Conservation (phyloP, 2,113 vertebrate species). For the Alligator sinensis region DNA sequence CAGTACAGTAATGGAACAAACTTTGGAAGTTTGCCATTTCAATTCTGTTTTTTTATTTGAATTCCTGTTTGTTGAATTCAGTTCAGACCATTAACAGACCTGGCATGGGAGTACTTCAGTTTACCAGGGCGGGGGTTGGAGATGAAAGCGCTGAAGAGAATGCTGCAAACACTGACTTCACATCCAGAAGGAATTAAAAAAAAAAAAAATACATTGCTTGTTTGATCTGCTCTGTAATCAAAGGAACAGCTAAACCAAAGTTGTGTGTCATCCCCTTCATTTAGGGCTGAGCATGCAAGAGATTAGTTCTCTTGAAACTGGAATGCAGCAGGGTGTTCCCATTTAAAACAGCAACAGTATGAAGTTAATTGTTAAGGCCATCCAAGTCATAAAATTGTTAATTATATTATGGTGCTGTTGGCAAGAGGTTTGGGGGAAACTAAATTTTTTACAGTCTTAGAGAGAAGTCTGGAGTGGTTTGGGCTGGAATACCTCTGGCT, state of each 20-base stretch:
- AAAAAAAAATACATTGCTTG: background rate
- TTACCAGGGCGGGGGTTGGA: no score
- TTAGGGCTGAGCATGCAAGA: background rate
- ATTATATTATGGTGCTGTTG: background rate
- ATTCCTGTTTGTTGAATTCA: background rate
- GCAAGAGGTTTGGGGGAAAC: background rate
- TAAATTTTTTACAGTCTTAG: background rate
- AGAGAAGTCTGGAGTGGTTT: background rate
- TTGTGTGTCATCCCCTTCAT: background rate
- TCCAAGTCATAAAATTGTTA: fast-evolving
- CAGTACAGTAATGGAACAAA: background rate
- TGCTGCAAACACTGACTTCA: fast-evolving
- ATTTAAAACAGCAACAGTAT: background rate
- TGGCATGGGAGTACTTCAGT: no score
- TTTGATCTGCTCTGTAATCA: background rate
- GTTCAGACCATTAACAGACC: background rate
- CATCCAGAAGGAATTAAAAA: fast-evolving
- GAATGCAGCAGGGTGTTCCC: background rate
- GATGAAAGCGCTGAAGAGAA: background rate
- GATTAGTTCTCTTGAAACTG: background rate
- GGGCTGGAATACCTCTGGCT: background rate
- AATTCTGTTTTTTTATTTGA: background rate
- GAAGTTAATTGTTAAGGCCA: background rate
- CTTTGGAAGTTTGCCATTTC: background rate
- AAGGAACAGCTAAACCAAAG: background rate